These are phyloP conservation scores for Coregonus suidteri DNA, from an alignment of 2,797 vertebrate genomes.

Conservation along the genomic window DNA sequence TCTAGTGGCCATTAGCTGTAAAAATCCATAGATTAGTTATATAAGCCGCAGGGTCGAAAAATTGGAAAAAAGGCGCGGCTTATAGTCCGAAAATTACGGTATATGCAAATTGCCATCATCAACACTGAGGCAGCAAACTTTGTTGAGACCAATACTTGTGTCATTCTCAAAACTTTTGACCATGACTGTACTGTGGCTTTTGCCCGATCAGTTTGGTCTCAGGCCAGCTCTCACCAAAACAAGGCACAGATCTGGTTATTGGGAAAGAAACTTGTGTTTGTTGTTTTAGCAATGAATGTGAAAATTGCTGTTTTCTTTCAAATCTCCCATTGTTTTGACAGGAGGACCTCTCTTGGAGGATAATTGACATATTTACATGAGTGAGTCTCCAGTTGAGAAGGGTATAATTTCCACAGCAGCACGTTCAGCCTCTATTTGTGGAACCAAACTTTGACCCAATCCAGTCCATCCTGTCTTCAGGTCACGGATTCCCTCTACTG, in stretches of 20 bases:
- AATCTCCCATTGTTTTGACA: slow-evolving; percentile 1
- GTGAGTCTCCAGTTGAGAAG: neutral
- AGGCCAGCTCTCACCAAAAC: too few relatives aligned
- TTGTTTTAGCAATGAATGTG: neutral
- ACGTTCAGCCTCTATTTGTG: neutral
- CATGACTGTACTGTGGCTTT: too few relatives aligned
- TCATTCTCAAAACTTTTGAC: too few relatives aligned
- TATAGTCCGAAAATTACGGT: too few relatives aligned
- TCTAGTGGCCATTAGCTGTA: too few relatives aligned
- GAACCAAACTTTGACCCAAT: neutral
- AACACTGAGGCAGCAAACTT: too few relatives aligned
- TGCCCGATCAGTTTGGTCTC: too few relatives aligned
- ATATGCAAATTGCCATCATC: too few relatives aligned
- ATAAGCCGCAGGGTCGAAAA: too few relatives aligned
- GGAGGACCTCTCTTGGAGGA: neutral
- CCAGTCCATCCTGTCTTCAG: neutral
- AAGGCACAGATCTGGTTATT: neutral
- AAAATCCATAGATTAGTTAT: too few relatives aligned
- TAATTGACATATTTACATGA: neutral
- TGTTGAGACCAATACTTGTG: too few relatives aligned
- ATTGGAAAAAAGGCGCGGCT: too few relatives aligned
- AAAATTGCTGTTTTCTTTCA: neutral
- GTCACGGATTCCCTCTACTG: neutral
- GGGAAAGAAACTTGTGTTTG: neutral
- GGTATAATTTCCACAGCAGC: neutral